A percentile compares a stretch with the other conserved stretches of the same genome.
Conservation (phyloP, 1,140 invertebrate species). For the Drosophila watanabei region DNA sequence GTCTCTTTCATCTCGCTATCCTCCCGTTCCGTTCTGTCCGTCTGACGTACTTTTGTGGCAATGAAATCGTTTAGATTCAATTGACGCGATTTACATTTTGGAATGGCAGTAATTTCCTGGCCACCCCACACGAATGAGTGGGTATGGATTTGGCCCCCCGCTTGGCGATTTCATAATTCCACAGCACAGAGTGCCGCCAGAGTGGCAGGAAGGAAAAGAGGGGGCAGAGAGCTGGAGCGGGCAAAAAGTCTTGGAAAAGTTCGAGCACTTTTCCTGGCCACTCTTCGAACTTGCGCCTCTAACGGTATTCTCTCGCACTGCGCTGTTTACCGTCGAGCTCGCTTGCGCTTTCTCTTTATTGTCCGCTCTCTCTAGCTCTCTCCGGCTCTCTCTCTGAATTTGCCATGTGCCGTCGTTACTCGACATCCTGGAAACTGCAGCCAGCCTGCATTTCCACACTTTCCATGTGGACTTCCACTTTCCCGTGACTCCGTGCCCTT, state of each 20-base stretch:
- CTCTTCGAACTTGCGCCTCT: constrained; percentile 48
- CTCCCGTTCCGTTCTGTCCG: constrained; percentile 19
- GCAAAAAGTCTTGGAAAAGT: constrained; percentile 64
- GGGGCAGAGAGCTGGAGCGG: constrained; percentile 31
- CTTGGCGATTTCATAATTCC: constrained; percentile 75
- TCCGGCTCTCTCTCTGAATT: background rate
- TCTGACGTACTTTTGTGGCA: constrained; percentile 71
- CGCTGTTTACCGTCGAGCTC: constrained; percentile 35
- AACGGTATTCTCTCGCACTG: constrained; percentile 28
- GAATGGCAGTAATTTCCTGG: constrained; percentile 81
- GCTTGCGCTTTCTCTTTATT: constrained; percentile 10
- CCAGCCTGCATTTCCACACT: constrained; percentile 67
- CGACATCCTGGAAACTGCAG: constrained; percentile 63
- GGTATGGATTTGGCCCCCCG: constrained; percentile 47
- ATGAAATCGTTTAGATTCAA: constrained; percentile 83
- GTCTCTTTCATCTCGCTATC: constrained; percentile 7
- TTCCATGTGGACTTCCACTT: constrained; percentile 49
- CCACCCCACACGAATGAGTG: constrained; percentile 51
- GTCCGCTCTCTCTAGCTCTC: background rate
- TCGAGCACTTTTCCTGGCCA: constrained; percentile 45
- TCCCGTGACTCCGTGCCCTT: constrained; percentile 63
- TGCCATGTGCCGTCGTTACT: constrained; percentile 63
- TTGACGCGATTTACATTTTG: constrained; percentile 81
- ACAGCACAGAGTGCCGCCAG: constrained; percentile 23
- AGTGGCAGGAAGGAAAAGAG: constrained; percentile 9